Evolutionary conservation across 2,797 vertebrate species (phyloP).

Genomic region (Fistularia commersonii): DNA sequence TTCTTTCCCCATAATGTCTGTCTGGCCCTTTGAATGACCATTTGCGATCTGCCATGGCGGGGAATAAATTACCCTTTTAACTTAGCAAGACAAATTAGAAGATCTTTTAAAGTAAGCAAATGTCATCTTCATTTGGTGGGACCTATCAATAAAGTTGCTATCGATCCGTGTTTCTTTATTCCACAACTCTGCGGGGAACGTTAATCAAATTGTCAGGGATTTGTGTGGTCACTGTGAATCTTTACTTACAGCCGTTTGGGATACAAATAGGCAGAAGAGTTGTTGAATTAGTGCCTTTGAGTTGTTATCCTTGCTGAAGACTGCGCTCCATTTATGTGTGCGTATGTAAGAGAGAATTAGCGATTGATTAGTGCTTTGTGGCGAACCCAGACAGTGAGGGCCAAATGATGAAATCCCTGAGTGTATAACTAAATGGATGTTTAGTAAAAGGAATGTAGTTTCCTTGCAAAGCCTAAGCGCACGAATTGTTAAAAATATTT

Average conservation of each 20-base stretch:
- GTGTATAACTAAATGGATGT: slow-evolving; percentile 24
- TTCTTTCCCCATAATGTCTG: no score
- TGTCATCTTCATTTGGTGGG: slow-evolving; percentile 74
- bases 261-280: slow-evolving; percentile 67
- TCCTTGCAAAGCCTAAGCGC: no score
- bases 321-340: slow-evolving; percentile 68
- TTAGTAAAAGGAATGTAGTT: no score
- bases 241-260: slow-evolving; percentile 67
- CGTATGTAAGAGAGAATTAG: slow-evolving; percentile 37
- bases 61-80: slow-evolving; percentile 61
- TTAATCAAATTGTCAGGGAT: slow-evolving; percentile 67
- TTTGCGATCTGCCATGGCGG: slow-evolving; percentile 35
- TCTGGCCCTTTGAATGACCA: slow-evolving; percentile 23
- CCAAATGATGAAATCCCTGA: slow-evolving; percentile 56
- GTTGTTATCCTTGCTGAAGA: slow-evolving; percentile 59
- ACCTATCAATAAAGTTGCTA: slow-evolving; percentile 72
- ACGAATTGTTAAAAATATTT: no score
- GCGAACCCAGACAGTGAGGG: slow-evolving; percentile 48
- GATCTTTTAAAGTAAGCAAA: slow-evolving; percentile 72
- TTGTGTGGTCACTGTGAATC: slow-evolving; percentile 70
- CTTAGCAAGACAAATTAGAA: slow-evolving; percentile 68
- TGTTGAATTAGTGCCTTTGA: slow-evolving; percentile 78
- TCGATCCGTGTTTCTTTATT: slow-evolving; percentile 69
- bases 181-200: slow-evolving; percentile 46
- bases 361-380: slow-evolving; percentile 41